Evolutionary conservation across 2,888 invertebrate species (phyloP), one percentile per base, ranked within the genome.

Genomic region (Plebejus anna): DNA sequence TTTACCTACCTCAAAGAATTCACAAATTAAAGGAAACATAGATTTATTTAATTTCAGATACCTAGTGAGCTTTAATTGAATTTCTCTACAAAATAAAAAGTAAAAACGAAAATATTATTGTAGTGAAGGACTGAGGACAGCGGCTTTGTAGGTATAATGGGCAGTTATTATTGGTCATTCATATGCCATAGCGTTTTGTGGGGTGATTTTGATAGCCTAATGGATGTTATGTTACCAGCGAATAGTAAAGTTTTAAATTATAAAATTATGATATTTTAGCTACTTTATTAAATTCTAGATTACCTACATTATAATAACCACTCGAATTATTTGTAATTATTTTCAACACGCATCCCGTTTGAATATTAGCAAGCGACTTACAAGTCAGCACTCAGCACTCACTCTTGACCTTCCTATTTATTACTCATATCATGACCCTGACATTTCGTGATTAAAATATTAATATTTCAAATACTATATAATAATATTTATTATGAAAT

Each of bases 401-500:
- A 71, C 73, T 55, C 66, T 51, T 73, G 57, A 73, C 47, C 47
- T 47, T 47, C 9, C 9, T 47, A 47, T 11, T 47, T 47, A 47
- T 11, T 47, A 47, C 47, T 2, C 9, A 42, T 42, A 42, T 42
- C 2, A 42, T 42, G 36, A 70, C 77, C 78, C 51, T 78, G 76
- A 78, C 78, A 76, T 78, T 75, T 77, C 28, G 4, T 36, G n/a
- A 55, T 55, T 55, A 55, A 16, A 13, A 55, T 55, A 55, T 16
- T 55, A 55, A 55, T 55, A 55, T 55, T 55, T 55, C 55, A 55
- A 16, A 55, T 4, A 55, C 55, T 4, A 16, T 16, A 13, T 55
- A 55, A 55, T 22, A 22, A 22, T 22, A 22, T 22, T 22, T 22
- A 22, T 22, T 22, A 22, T 22, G 13, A 55, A 55, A 16, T 16